Conservation (phyloP, 2,888 invertebrate species). For the Argyresthia goedartella region DNA sequence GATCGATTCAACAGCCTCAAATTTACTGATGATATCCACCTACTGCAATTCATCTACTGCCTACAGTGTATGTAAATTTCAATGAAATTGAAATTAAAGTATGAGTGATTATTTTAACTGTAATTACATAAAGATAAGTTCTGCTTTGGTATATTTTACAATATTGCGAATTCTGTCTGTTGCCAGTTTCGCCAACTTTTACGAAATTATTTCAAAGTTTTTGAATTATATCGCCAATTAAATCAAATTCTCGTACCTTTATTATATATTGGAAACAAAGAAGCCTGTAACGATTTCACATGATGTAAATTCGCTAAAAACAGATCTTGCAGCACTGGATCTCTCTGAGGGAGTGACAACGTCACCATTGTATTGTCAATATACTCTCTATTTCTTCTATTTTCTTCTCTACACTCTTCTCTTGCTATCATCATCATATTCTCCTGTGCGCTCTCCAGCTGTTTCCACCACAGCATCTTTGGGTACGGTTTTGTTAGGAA, state of each 20-base stretch:
- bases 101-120: too few species aligned
- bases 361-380: conserved; percentile 47
- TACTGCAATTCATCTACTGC: too few species aligned
- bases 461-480: conserved; percentile 68
- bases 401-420: conserved; percentile 33
- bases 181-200: too few species aligned
- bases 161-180: too few species aligned
- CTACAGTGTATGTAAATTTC: too few species aligned
- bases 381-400: conserved; percentile 28
- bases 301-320: conserved; percentile 57
- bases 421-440: conserved; percentile 51
- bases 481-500: conserved; percentile 5
- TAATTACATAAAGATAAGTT: too few species aligned
- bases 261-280: conserved; percentile 73
- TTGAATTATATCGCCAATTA: too few species aligned
- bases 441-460: conserved; percentile 45
- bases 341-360: conserved; percentile 38
- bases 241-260: conserved; percentile 39
- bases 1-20: conserved; percentile 8
- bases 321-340: conserved; percentile 48
- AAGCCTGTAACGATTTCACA: conserved; percentile 76
- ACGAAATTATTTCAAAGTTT: too few species aligned
- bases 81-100: too few species aligned
- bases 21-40: not conserved
- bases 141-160: too few species aligned